Base-by-base conservation (phyloP, 2,113 vertebrate species). In the Colinus virginianus region DNA sequence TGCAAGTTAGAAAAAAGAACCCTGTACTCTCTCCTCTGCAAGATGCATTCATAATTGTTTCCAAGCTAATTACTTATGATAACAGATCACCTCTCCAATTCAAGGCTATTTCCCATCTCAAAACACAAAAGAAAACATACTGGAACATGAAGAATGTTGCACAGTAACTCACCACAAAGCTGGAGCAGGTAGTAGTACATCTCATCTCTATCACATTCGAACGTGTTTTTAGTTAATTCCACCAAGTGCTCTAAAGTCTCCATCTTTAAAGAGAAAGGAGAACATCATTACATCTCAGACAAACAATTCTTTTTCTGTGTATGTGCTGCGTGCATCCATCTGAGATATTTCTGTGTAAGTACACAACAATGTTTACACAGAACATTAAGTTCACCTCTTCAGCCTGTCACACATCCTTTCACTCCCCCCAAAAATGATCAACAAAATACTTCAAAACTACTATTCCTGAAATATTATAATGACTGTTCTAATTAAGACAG, bases 121-220 rank as follows among this genome's bases (percentile, higher is more conserved):
- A 83, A 3, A 4, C 32, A 71, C 38, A 55, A 51, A 77, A 48
- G 19, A 40, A 72, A 82, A 38, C 0, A 9, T 42, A 67, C 34
- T 43, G 64, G 22, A 61, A 86, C 13, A 82, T 5, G 12, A 71
- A 9, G 64, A 55, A 79, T 13, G 59, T 34, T 38, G 53, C 36
- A 15, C 38, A 28, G 11, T 89, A 59, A 98, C 99, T 98, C 96
- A 99, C 99, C 98, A 96, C 97, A 99, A 7, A 99, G 94, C 2
- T 97, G 96, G 23, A 99, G 97, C 23, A 99, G 45, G 90, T 94
- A 98, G 92, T 97, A 97, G 96, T 99, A 99, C 98, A 99, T 98
- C 75, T 99, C 98, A 93, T 99, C 98, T 97, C 99, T 97, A 96
- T 99, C 98, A 19, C 99, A 99, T 88, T 99, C 98, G 96, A 99